Percentiles rank a stretch among this genome's conserved stretches.
Evolutionary conservation across 2,797 vertebrate species (phyloP).

Genomic region (Champsocephalus gunnari): DNA sequence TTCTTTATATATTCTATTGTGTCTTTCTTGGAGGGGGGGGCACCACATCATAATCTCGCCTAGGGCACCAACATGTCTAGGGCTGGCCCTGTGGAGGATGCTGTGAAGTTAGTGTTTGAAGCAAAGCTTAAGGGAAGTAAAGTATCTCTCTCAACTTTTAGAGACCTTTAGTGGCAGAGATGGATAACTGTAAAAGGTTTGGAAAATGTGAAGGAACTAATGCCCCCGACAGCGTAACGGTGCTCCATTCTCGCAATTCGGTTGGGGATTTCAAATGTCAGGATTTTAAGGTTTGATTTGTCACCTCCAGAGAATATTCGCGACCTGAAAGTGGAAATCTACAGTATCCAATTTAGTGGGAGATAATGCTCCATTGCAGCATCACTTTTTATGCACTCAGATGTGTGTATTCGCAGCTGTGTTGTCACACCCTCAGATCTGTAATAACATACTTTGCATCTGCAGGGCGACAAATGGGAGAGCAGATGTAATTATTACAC

Average conservation of each 20-base stretch:
- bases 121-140: neutral
- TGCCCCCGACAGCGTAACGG: neutral
- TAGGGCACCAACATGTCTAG: too few species aligned
- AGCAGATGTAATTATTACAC: slow-evolving; percentile 25
- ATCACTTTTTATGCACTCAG: neutral
- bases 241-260: neutral
- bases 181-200: slow-evolving; percentile 8
- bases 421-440: slow-evolving; percentile 14
- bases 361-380: neutral
- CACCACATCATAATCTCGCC: too few species aligned
- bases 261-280: slow-evolving; percentile 13
- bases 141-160: neutral
- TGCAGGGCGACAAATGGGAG: neutral
- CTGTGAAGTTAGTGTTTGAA: neutral
- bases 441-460: slow-evolving; percentile 28
- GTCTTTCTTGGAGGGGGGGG: too few species aligned
- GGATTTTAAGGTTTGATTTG: neutral
- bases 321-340: neutral
- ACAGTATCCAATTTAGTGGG: neutral
- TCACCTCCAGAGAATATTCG: slow-evolving; percentile 9
- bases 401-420: slow-evolving; percentile 17
- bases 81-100: neutral
- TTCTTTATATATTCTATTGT: too few species aligned
- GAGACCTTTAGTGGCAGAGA: neutral
- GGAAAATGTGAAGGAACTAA: neutral